These are phyloP conservation scores for Halesus radiatus DNA, from an alignment of 1,140 invertebrate genomes.

Conservation along the genomic window DNA sequence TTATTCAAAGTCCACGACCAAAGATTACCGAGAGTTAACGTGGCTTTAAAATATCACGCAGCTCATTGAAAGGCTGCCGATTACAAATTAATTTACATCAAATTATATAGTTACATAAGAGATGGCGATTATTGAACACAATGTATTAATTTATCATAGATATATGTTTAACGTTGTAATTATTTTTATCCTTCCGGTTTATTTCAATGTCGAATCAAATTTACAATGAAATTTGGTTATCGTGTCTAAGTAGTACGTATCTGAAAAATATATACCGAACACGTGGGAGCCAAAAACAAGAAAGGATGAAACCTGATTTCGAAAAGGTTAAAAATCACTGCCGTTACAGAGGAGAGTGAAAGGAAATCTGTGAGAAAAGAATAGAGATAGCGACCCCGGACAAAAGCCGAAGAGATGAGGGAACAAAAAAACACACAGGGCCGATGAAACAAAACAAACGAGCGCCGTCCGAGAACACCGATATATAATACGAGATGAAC, in stretches of 20 bases:
- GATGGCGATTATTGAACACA: no score
- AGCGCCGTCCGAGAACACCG: conserved; percentile 31
- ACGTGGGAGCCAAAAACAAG: not conserved
- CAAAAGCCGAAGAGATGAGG: conserved; percentile 19
- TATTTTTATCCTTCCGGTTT: no score
- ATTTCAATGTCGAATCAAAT: no score
- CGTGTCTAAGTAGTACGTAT: not conserved
- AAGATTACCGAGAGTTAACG: no score
- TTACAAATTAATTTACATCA: no score
- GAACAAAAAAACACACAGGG: conserved; percentile 31
- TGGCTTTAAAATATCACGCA: no score
- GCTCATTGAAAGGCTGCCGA: no score
- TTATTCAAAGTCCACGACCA: no score
- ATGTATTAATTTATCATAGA: no score
- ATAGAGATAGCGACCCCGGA: conserved; percentile 27
- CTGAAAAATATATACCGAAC: not conserved
- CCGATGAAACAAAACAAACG: conserved; percentile 45
- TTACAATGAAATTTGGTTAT: no score
- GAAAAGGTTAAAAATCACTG: conserved; percentile 4
- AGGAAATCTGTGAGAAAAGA: conserved; percentile 29
- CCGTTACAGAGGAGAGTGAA: conserved; percentile 14
- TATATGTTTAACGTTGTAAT: no score
- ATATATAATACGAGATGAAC: conserved; percentile 39
- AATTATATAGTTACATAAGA: no score
- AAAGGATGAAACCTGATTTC: not conserved